Conservation (phyloP, 2,888 invertebrate species). For the Synanthedon myopaeformis region DNA sequence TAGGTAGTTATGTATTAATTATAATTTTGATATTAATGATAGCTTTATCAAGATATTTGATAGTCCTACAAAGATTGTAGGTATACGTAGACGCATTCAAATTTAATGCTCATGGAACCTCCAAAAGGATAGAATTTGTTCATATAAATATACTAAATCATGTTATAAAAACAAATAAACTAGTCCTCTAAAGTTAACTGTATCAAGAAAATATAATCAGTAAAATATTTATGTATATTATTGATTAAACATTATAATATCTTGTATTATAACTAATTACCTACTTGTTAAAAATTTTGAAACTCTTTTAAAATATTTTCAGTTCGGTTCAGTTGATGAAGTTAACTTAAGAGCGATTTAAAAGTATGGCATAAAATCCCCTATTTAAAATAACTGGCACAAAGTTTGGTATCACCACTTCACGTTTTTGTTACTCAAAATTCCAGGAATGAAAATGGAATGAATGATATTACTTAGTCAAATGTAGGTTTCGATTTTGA, state of each 20-base stretch:
- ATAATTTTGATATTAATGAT: too few relatives aligned
- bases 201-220: neutral
- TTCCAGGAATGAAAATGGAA: slow-evolving; percentile 66
- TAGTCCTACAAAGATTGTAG: too few relatives aligned
- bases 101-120: slow-evolving; percentile 12
- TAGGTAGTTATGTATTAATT: too few relatives aligned
- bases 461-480: slow-evolving; percentile 46
- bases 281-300: slow-evolving; percentile 1
- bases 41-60: too few relatives aligned
- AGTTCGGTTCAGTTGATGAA: slow-evolving; percentile 18
- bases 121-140: slow-evolving; percentile 31
- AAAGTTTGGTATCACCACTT: slow-evolving; percentile 60
- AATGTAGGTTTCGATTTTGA: slow-evolving; percentile 54
- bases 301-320: neutral
- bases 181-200: slow-evolving; percentile 22
- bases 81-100: too few relatives aligned
- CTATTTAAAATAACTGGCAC: slow-evolving; percentile 56
- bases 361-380: slow-evolving; percentile 52
- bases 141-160: slow-evolving; percentile 47
- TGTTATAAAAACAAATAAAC: slow-evolving; percentile 19
- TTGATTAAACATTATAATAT: too few relatives aligned
- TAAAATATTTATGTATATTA: too few relatives aligned
- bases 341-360: slow-evolving; percentile 36
- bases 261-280: neutral
- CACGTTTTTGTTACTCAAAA: slow-evolving; percentile 49